Evolutionary conservation across 2,797 vertebrate genomes (phyloP).

Genomic region (Lepilemur septentrionalis): DNA sequence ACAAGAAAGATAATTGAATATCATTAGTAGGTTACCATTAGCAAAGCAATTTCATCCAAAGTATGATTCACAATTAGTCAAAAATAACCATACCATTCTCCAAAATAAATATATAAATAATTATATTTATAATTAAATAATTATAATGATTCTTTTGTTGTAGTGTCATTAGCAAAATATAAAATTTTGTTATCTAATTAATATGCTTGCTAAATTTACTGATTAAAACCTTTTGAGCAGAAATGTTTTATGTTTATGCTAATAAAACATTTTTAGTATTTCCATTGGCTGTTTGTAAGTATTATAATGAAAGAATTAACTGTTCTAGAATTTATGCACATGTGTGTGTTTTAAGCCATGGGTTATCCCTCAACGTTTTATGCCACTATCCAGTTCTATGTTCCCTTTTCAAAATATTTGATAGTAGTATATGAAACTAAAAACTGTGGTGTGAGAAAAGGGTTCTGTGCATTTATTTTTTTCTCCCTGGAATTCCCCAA

Average conservation of each 20-base stretch:
- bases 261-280: neutral
- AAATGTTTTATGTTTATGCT: neutral
- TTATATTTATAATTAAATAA: neutral
- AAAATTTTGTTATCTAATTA: neutral
- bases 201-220: constrained; percentile 24
- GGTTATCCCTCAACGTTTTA: neutral
- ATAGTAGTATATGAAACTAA: neutral
- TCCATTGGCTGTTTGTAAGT: neutral
- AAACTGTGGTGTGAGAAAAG: neutral
- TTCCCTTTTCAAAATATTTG: neutral
- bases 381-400: neutral
- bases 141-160: constrained; percentile 22
- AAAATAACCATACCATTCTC: neutral
- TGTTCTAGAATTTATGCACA: neutral
- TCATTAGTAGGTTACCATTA: neutral
- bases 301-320: neutral
- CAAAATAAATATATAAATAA: neutral
- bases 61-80: neutral
- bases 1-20: neutral
- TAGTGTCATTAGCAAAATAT: constrained; percentile 2
- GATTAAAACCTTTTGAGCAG: neutral
- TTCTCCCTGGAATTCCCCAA: neutral
- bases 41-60: neutral
- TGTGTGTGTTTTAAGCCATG: neutral
- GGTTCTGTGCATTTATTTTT: neutral